Percentiles rank a stretch among this genome's conserved stretches.
Evolutionary conservation across 2,113 vertebrate genomes (phyloP).

Genomic region (Malurus alboscapulatus): DNA sequence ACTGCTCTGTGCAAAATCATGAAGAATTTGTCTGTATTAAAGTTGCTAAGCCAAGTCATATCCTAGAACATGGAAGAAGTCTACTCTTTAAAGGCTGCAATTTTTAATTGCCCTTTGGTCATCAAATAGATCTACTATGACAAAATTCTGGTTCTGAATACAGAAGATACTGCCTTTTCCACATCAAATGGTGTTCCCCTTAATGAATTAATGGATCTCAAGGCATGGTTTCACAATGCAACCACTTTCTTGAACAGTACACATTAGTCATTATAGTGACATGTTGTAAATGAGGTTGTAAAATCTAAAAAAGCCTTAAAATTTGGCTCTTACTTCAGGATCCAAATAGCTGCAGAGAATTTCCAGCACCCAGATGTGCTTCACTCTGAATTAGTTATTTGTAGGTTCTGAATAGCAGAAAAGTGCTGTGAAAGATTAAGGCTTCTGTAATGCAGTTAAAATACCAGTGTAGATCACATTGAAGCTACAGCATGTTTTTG

Average conservation of each 20-base stretch:
- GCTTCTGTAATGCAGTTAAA: slow-evolving; percentile 9
- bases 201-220: neutral
- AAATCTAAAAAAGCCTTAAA: neutral
- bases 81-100: neutral
- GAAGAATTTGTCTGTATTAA: neutral
- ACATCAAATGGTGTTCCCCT: neutral
- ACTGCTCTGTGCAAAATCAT: neutral
- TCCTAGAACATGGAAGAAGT: neutral
- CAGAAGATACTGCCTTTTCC: neutral
- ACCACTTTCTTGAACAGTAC: neutral
- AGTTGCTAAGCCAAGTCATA: neutral
- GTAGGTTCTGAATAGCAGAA: neutral
- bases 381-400: neutral
- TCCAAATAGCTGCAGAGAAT: neutral
- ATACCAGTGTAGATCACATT: neutral
- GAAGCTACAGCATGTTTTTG: slow-evolving; percentile 5
- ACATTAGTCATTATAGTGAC: neutral
- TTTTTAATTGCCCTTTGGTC: neutral
- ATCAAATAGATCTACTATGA: neutral
- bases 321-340: neutral
- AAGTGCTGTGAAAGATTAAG: neutral
- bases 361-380: neutral
- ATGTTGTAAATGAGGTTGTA: neutral
- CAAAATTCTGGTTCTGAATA: neutral
- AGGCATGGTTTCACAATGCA: neutral